These are phyloP conservation scores for Euclidia mi DNA, from an alignment of 2,888 invertebrate species.

Conservation along the genomic window DNA sequence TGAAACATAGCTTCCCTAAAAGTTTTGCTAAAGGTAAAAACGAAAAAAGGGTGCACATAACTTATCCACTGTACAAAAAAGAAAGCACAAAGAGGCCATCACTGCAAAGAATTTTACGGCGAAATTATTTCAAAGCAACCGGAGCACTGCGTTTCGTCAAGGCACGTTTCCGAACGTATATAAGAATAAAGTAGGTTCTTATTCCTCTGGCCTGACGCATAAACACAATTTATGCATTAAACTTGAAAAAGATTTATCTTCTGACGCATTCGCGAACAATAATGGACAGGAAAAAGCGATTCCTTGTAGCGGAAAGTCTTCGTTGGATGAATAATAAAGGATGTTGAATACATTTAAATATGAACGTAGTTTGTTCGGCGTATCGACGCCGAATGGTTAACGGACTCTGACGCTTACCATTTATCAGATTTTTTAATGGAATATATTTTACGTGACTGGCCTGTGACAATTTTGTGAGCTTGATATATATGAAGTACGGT, in stretches of 20 bases:
- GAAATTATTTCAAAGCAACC: slow-evolving; percentile 2
- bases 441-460: too few relatives aligned
- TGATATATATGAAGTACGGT: not conserved
- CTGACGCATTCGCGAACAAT: slow-evolving; percentile 61
- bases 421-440: slow-evolving; percentile 14
- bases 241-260: slow-evolving; percentile 70
- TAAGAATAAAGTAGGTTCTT: slow-evolving; percentile 5
- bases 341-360: slow-evolving; percentile 65
- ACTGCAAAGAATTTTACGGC: not conserved
- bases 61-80: too few relatives aligned
- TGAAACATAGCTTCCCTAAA: too few relatives aligned
- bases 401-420: slow-evolving; percentile 8
- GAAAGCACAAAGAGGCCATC: not conserved
- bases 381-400: slow-evolving; percentile 45
- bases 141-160: slow-evolving; percentile 4
- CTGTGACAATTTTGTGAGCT: not conserved
- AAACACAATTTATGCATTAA: slow-evolving; percentile 75
- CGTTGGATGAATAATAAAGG: slow-evolving; percentile 61
- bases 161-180: not conserved
- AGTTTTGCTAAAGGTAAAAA: too few relatives aligned
- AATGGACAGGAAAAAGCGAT: slow-evolving; percentile 71
- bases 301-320: slow-evolving; percentile 65
- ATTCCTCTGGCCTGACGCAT: slow-evolving; percentile 32
- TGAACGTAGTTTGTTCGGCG: slow-evolving; percentile 52
- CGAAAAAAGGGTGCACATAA: too few relatives aligned